These are phyloP conservation scores for Palloptera scutellata DNA, from an alignment of 2,888 invertebrate species.

Conservation along the genomic window DNA sequence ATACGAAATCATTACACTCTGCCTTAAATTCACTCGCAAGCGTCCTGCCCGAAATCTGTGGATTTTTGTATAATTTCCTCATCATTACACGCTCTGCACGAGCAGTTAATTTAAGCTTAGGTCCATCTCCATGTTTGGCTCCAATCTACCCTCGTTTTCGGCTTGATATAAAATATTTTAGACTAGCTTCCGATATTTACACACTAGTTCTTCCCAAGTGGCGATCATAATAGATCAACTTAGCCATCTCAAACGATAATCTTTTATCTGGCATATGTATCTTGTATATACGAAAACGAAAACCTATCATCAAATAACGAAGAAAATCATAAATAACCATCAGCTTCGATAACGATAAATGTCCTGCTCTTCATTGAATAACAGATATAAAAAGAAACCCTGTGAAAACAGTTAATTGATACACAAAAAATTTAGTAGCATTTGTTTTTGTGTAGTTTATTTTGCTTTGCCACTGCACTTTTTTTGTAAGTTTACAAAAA, in stretches of 20 bases:
- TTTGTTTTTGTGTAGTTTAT: too few relatives aligned
- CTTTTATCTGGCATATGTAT: conserved; percentile 22
- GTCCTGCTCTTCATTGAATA: too few relatives aligned
- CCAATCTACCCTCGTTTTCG: conserved; percentile 30
- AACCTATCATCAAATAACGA: too few relatives aligned
- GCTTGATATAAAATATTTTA: conserved; percentile 33
- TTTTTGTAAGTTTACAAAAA: too few relatives aligned
- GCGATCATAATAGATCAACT: conserved; percentile 29
- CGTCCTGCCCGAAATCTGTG: conserved; percentile 29
- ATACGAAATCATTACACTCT: conserved; percentile 29
- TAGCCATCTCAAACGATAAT: conserved; percentile 29
- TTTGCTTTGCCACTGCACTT: too few relatives aligned
- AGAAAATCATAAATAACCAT: too few relatives aligned
- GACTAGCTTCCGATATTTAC: conserved; percentile 27
- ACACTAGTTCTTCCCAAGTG: conserved; percentile 24
- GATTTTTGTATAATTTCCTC: conserved; percentile 32
- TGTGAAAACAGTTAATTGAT: too few relatives aligned
- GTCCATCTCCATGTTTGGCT: conserved; percentile 32
- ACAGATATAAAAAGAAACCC: too few relatives aligned
- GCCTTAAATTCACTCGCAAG: conserved; percentile 32
- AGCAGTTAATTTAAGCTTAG: conserved; percentile 29
- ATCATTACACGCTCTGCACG: conserved; percentile 27
- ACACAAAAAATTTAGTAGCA: too few relatives aligned
- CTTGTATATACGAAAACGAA: too few relatives aligned
- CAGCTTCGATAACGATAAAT: too few relatives aligned